Base-by-base conservation (phyloP, 1,140 invertebrate genomes). In the Diachasmimorpha longicaudata region DNA sequence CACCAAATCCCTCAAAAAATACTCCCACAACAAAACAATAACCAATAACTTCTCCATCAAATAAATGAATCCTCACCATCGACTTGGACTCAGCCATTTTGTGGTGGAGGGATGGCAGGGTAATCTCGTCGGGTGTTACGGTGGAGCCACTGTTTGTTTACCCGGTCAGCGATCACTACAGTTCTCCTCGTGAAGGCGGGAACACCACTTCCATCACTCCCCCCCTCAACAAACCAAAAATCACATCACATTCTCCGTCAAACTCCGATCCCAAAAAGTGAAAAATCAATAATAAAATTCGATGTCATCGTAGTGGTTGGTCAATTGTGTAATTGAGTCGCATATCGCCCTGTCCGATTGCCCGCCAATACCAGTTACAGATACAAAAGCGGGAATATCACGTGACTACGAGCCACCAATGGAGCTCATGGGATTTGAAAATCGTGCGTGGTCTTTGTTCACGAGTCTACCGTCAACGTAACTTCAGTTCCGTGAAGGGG, bases 371-470 rank as follows among this genome's bases (percentile, higher is more conserved):
- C 39, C 4, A 42, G 63, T 25, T 21, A 39, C 31, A 1, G 31
- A 16, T 4, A 8, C 16, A 13, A 37, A n/a, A 31, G 46, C 72
- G 58, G 31, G 42, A 31, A 21, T 37, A 73, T 72, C 87, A 88
- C 87, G 86, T 88, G 87, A 88, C 76, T 4, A 4, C 0, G 2
- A 3, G 9, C n/a, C 70, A 16, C 87, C 85, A 88, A 88, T 88
- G 74, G 21, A 1, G 36, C 70, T 14, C 19, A 68, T 69, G 75
- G 82, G 84, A 89, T 89, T 89, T 89, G 86, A 89, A 89, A 68
- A 89, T 88, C 85, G 86, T 88, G 85, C 87, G 85, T 88, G 85
- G 85, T 87, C 87, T 89, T 88, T 89, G 87, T 89, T 87, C 86
- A 85, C 81, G 81, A 86, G 81, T 83, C 79, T 77, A 79, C 82